Evolutionary conservation across 2,113 vertebrate genomes (phyloP).

Genomic region (Grus americana): DNA sequence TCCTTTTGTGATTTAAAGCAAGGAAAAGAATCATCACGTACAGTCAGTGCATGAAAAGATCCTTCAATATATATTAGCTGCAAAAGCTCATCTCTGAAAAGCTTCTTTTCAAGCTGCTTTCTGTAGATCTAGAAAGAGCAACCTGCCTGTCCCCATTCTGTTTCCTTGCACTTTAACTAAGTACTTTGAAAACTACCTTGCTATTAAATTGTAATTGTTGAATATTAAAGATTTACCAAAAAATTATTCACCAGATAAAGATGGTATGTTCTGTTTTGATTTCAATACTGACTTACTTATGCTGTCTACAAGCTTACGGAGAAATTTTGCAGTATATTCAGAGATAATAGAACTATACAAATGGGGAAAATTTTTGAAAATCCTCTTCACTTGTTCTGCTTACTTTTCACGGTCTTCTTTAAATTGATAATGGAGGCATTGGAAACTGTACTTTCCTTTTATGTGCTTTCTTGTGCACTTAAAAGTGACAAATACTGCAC

Average conservation of each 20-base stretch:
- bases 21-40: not conserved
- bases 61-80: not conserved
- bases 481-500: not conserved
- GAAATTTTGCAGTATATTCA: not conserved
- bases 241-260: not conserved
- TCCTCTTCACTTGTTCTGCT: not conserved
- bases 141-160: not conserved
- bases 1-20: constrained; percentile 53
- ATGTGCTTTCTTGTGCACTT: not conserved
- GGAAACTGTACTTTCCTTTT: not conserved
- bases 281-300: not conserved
- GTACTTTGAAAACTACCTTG: not conserved
- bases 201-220: not conserved
- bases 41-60: constrained; percentile 26
- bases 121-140: constrained; percentile 11
- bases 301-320: not conserved
- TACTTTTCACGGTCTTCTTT: not conserved
- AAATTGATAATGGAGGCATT: not conserved
- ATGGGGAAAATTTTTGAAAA: not conserved
- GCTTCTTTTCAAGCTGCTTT: constrained; percentile 13
- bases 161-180: not conserved
- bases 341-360: not conserved
- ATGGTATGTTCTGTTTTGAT: not conserved
- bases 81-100: constrained; percentile 26
- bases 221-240: not conserved